Evolutionary conservation across 2,888 invertebrate species (phyloP).

Genomic region (Platynereis dumerilii): DNA sequence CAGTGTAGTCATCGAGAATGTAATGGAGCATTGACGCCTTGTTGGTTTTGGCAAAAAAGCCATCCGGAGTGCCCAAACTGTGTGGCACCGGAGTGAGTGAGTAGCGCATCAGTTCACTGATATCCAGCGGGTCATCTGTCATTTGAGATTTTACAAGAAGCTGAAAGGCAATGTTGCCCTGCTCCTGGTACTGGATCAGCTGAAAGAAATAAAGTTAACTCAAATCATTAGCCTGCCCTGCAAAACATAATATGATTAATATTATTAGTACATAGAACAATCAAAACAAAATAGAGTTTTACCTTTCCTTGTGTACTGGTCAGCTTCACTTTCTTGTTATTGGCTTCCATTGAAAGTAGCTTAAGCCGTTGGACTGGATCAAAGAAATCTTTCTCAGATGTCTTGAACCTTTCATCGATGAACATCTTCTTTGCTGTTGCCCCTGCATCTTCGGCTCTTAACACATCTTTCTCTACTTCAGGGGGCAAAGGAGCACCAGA

Average conservation of each 20-base stretch:
- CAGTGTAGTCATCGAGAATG: slow-evolving; percentile 8
- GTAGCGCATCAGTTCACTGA: slow-evolving; percentile 28
- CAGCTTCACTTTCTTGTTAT: slow-evolving; percentile 25
- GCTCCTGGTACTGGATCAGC: slow-evolving; percentile 19
- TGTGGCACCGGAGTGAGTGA: slow-evolving; percentile 22
- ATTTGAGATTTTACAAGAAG: slow-evolving; percentile 29
- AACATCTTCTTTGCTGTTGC: slow-evolving; percentile 1
- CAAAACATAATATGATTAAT: too few species aligned
- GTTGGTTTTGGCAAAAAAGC: slow-evolving; percentile 28
- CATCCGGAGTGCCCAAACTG: slow-evolving; percentile 28
- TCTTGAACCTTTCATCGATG: slow-evolving; percentile 12
- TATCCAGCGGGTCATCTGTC: slow-evolving; percentile 21
- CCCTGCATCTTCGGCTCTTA: slow-evolving; percentile 14
- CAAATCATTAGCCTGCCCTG: too few species aligned
- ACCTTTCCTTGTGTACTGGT: too few species aligned
- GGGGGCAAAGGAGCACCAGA: slow-evolving; percentile 25
- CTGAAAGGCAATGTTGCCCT: slow-evolving; percentile 23
- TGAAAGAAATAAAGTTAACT: too few species aligned
- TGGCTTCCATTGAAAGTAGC: slow-evolving; percentile 21
- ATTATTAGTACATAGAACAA: too few species aligned
- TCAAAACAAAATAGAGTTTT: too few species aligned
- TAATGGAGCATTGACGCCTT: slow-evolving; percentile 25
- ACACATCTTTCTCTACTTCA: slow-evolving; percentile 22
- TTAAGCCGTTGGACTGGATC: slow-evolving; percentile 21
- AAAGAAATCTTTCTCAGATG: slow-evolving; percentile 16